Base-by-base conservation (phyloP, 2,888 invertebrate species). In the Microplitis deprimator region DNA sequence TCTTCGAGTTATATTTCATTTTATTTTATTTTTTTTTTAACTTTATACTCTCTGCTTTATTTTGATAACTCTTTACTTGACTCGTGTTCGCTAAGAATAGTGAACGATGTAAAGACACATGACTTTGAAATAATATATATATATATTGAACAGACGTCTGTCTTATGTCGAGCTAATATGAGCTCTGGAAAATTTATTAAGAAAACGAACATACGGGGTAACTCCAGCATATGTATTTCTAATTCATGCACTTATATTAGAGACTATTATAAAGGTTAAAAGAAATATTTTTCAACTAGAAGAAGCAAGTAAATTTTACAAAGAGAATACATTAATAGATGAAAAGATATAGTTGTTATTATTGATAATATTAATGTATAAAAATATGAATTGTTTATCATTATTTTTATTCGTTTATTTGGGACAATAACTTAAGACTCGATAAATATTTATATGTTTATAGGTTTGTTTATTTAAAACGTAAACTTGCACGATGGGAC, bases 401-500 rank as follows among this genome's bases (percentile, higher is more conserved):
- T 50, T 50, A 50, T 50, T 50, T 50, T 10, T 50, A 50, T 50
- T 50, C 13, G 50, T 10, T 50, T 50, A 50, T 13, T 50, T 10
- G 50, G 4, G 50, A 50, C 13, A 50, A 50, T 13, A 13, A 50
- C 50, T 50, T 8, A 50, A 13, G 50, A 50, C 50, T 13, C 50
- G 13, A 50, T 50, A 13, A 50, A 50, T 50, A 50, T 50, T 50
- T 0, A 50, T 13, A 5, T 50, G 29, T 50, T 50, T 50, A 13
- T 50, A 50, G 50, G 50, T 61, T 62, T 68, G 41, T 67, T 68
- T 41, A 7, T 60, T 50, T 40, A 29, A 59, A 60, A 68, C 16
- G 39, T 16, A 73, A 40, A 39, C 41, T 41, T 69, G 68, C 73
- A 62, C 78, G 78, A 64, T 75, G 73, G 59, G 73, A 73, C 64